Conservation (phyloP, 2,888 invertebrate genomes). For the Agrotis puta region DNA sequence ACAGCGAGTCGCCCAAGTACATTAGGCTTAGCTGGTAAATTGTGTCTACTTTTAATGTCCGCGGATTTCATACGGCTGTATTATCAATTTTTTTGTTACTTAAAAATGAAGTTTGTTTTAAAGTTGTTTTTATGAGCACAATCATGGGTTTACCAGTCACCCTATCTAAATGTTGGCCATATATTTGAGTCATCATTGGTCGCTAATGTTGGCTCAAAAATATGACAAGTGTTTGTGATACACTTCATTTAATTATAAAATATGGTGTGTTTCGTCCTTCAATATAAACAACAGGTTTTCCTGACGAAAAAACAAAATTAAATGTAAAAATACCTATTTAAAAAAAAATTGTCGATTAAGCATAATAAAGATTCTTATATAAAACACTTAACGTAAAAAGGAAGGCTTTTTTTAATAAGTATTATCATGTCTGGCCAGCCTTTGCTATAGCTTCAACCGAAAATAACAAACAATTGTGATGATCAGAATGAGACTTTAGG, state of each 20-base stretch:
- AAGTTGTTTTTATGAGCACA: no score
- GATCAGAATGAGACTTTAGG: neutral
- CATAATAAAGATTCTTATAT: neutral
- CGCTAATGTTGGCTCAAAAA: slow-evolving; percentile 17
- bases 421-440: no score
- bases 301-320: neutral
- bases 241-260: neutral
- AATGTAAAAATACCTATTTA: neutral
- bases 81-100: no score
- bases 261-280: slow-evolving; percentile 1
- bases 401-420: no score
- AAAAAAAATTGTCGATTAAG: neutral
- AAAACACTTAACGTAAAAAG: neutral
- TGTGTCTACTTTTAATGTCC: no score
- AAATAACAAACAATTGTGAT: no score
- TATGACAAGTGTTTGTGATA: slow-evolving; percentile 21
- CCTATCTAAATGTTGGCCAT: slow-evolving; percentile 12
- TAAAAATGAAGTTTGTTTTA: no score
- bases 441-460: no score
- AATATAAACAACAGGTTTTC: slow-evolving; percentile 6
- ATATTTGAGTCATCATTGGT: slow-evolving; percentile 1
- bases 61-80: no score
- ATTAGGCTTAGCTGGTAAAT: no score
- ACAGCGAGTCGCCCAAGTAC: no score
- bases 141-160: no score